Conservation (phyloP, 2,797 vertebrate genomes). For the Premnoplex brunnescens region DNA sequence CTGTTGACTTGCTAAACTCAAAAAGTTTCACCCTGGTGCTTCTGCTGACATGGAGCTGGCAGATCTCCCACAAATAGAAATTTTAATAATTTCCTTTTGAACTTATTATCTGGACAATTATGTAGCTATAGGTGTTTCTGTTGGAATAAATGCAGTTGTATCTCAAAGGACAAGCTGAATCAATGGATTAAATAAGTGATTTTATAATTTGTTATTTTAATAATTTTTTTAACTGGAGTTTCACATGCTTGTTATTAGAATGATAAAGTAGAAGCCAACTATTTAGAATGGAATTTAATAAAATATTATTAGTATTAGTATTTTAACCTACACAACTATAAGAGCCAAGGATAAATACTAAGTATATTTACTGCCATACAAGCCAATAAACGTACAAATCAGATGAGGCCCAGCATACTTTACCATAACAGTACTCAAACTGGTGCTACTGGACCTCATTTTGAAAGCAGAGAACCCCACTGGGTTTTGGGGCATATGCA, state of each 20-base stretch:
- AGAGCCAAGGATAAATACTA: not conserved
- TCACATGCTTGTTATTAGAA: not conserved
- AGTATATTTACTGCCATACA: not conserved
- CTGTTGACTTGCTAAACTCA: not conserved
- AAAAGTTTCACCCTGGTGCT: rapidly evolving
- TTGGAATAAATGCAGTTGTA: not conserved
- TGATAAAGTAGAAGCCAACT: not conserved
- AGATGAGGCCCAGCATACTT: not conserved
- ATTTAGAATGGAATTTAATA: not conserved
- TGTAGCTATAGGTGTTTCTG: not conserved
- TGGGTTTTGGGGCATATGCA: rapidly evolving
- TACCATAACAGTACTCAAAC: not conserved
- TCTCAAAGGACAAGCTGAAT: not conserved
- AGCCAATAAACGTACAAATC: not conserved
- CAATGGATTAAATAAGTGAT: not conserved
- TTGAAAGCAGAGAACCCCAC: not conserved
- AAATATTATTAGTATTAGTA: not conserved
- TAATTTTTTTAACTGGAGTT: not conserved
- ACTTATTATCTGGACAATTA: not conserved
- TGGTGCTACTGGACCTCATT: not conserved
- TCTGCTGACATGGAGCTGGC: not conserved
- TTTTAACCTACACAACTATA: not conserved
- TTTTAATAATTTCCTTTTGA: not conserved
- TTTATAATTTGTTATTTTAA: not conserved
- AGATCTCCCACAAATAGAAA: not conserved